Conservation (phyloP, 2,797 vertebrate species). For the Varecia variegata region DNA sequence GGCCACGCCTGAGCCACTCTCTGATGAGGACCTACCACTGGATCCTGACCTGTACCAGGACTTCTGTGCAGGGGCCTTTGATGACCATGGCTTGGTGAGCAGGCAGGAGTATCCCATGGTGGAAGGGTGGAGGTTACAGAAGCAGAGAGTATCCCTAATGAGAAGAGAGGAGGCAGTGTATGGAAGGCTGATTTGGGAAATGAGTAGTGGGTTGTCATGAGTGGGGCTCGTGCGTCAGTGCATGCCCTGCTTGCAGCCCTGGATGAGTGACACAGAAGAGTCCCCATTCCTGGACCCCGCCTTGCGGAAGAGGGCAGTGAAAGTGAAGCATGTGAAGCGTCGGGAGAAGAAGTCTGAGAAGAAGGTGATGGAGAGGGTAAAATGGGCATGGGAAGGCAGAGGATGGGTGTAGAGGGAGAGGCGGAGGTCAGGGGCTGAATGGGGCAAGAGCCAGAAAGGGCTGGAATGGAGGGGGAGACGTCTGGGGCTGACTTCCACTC, state of each 20-base stretch:
- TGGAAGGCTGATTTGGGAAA: neutral
- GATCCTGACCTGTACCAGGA: constrained; percentile 93
- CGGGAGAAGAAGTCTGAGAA: constrained; percentile 97
- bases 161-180: neutral
- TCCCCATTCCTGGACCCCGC: constrained; percentile 90
- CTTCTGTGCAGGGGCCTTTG: constrained; percentile 90
- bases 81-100: constrained; percentile 85
- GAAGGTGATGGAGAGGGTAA: constrained; percentile 85
- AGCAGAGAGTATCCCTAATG: neutral
- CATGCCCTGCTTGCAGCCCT: constrained; percentile 82
- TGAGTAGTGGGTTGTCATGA: neutral
- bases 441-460: neutral
- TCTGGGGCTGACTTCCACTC: neutral
- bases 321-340: constrained; percentile 96
- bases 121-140: neutral
- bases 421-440: neutral
- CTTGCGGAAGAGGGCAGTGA: constrained; percentile 93
- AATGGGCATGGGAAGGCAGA: neutral
- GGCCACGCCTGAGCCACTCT: constrained; percentile 89
- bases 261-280: constrained; percentile 93
- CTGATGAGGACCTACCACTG: constrained; percentile 91
- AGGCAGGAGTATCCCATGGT: neutral
- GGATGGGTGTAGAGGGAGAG: neutral
- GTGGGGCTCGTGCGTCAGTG: neutral
- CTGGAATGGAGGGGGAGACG: neutral